Evolutionary conservation across 2,797 vertebrate species (phyloP).

Genomic region (Bradypodion ventrale): DNA sequence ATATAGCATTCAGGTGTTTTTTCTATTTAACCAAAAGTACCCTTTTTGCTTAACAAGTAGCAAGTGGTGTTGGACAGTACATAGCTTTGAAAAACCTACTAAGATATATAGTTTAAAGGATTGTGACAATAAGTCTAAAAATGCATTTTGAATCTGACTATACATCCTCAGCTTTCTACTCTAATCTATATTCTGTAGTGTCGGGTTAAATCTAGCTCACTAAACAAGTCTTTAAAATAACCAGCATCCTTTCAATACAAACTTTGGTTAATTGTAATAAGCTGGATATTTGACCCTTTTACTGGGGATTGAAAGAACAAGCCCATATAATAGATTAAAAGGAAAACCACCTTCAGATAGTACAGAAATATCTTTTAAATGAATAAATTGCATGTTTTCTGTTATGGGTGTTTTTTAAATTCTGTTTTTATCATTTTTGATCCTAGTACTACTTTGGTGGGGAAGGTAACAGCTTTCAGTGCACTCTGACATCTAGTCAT

Average conservation of each 20-base stretch:
- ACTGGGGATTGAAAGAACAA: not conserved
- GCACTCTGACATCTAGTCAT: too few relatives aligned
- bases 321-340: too few relatives aligned
- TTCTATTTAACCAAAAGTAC: not conserved
- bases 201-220: constrained; percentile 18
- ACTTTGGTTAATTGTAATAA: not conserved
- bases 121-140: constrained; percentile 22
- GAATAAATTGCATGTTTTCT: not conserved
- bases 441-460: too few relatives aligned
- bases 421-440: not conserved
- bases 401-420: not conserved
- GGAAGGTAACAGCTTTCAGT: too few relatives aligned
- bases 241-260: not conserved
- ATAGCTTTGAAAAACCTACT: constrained; percentile 13
- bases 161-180: not conserved
- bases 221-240: constrained; percentile 16
- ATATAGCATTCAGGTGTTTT: not conserved
- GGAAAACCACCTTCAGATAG: not conserved
- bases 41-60: constrained; percentile 35
- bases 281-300: not conserved
- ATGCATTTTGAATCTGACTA: constrained; percentile 30
- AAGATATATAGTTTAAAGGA: constrained; percentile 23
- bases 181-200: constrained; percentile 17
- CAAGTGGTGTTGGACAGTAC: constrained; percentile 10
- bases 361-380: not conserved